Evolutionary conservation across 2,797 vertebrate species (phyloP).

Genomic region (Australoheros facetus): DNA sequence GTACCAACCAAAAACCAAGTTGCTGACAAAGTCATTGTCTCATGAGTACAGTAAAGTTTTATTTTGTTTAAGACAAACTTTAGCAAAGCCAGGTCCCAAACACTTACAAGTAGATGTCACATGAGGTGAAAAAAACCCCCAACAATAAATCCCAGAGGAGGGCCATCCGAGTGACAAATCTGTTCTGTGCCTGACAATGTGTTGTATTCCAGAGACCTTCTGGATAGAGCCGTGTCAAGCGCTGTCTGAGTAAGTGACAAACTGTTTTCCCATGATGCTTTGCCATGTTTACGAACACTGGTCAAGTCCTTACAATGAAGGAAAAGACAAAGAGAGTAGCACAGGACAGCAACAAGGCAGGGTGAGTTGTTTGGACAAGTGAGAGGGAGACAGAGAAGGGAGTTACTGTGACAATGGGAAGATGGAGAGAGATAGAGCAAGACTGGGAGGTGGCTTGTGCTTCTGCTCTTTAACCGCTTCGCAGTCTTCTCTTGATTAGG

Average conservation of each 20-base stretch:
- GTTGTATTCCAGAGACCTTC: conserved; percentile 62
- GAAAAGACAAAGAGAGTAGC: conserved; percentile 34
- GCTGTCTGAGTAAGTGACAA: conserved; percentile 72
- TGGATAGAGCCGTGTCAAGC: conserved; percentile 61
- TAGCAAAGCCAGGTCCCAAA: conserved; percentile 23
- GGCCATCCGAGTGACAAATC: conserved; percentile 54
- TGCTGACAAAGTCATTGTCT: background rate
- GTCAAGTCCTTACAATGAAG: conserved; percentile 43
- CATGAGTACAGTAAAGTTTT: conserved; percentile 9
- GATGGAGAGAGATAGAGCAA: conserved; percentile 56
- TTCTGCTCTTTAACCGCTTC: conserved; percentile 77
- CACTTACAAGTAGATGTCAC: conserved; percentile 34
- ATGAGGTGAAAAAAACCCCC: conserved; percentile 44
- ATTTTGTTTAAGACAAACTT: conserved; percentile 44
- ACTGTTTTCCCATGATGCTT: conserved; percentile 70
- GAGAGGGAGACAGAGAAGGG: conserved; percentile 34
- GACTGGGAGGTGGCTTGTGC: conserved; percentile 63
- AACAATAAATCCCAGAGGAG: conserved; percentile 60
- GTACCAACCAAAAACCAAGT: background rate
- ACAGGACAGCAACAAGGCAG: conserved; percentile 4
- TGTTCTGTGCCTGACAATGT: conserved; percentile 59
- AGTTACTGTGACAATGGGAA: conserved; percentile 62
- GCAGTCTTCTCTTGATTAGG: conserved; percentile 82
- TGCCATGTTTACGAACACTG: conserved; percentile 60
- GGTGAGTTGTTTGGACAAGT: conserved; percentile 37